A percentile compares a stretch with the other conserved stretches of the same genome.
phyloP scores from a whole-genome alignment of 1,140 invertebrate genomes.

The Pinna nobilis region DNA sequence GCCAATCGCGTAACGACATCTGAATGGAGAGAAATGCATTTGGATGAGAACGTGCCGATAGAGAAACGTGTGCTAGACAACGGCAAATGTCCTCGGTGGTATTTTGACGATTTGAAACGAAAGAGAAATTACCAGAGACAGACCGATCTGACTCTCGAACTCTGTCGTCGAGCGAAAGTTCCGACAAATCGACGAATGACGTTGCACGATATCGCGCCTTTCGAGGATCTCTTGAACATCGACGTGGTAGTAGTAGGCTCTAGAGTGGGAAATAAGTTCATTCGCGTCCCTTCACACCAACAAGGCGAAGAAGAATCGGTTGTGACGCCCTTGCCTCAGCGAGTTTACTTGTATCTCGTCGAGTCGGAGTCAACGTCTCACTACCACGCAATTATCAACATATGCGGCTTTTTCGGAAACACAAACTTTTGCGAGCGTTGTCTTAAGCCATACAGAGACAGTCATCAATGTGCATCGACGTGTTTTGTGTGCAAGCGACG shows the following conservation, averaged over 20 bases:
- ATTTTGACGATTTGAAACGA: constrained; percentile 5
- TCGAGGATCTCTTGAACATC: constrained; percentile 18
- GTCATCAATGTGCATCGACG: neutral
- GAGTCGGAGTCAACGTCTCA: constrained; percentile 1
- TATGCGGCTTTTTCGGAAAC: constrained; percentile 16
- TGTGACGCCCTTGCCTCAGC: neutral
- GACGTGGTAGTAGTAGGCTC: constrained; percentile 18
- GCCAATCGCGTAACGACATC: neutral
- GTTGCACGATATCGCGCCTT: constrained; percentile 17
- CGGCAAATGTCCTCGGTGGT: constrained; percentile 12
- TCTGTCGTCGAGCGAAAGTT: neutral
- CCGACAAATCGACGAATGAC: constrained; percentile 5
- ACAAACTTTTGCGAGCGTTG: constrained; percentile 20
- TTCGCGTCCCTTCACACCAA: neutral
- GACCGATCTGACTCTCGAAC: neutral
- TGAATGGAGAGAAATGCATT: constrained; percentile 5
- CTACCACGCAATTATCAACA: constrained; percentile 20
- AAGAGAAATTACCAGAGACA: neutral
- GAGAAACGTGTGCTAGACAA: constrained; percentile 8
- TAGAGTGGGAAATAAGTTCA: constrained; percentile 22
- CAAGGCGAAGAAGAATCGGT: neutral
- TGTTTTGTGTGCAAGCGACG: constrained; percentile 15
- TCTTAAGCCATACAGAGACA: constrained; percentile 14
- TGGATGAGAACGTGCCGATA: neutral
- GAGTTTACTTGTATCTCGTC: constrained; percentile 9